These are phyloP conservation scores for Cyprinodon diabolis DNA, from an alignment of 2,797 vertebrate species.

Conservation along the genomic window DNA sequence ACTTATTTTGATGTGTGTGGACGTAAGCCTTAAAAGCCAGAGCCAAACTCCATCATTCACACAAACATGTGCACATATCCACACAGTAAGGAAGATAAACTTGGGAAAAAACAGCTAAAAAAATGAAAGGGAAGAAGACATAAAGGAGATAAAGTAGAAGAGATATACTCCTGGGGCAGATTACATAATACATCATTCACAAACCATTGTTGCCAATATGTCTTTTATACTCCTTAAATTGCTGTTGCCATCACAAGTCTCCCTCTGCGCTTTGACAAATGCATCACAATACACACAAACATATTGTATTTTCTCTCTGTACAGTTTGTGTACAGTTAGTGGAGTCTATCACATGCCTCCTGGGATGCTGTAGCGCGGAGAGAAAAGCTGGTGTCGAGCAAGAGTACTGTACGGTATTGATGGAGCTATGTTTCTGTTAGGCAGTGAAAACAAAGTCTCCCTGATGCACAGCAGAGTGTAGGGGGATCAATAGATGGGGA, in stretches of 20 bases:
- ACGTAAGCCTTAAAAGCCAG: constrained; percentile 76
- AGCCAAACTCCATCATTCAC: constrained; percentile 33
- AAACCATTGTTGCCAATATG: constrained; percentile 78
- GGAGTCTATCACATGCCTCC: constrained; percentile 80
- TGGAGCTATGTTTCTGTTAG: constrained; percentile 81
- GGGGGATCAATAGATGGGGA: constrained; percentile 79
- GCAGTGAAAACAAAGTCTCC: constrained; percentile 81
- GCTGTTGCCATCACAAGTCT: constrained; percentile 74
- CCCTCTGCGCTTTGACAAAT: constrained; percentile 77
- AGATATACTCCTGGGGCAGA: constrained; percentile 76
- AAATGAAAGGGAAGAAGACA: constrained; percentile 71
- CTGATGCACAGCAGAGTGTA: constrained; percentile 77
- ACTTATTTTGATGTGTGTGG: constrained; percentile 83
- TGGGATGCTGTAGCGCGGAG: constrained; percentile 71
- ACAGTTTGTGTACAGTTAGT: constrained; percentile 81
- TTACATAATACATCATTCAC: constrained; percentile 83
- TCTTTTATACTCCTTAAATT: constrained; percentile 81
- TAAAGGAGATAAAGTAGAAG: constrained; percentile 70
- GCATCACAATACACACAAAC: constrained; percentile 80
- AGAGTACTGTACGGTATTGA: constrained; percentile 78
- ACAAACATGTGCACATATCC: constrained; percentile 26
- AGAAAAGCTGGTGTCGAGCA: constrained; percentile 67
- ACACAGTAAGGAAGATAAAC: constrained; percentile 57
- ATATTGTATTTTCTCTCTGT: constrained; percentile 78
- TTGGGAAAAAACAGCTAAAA: constrained; percentile 57